Base-by-base conservation (phyloP, 2,797 vertebrate species). In the Channa striata region DNA sequence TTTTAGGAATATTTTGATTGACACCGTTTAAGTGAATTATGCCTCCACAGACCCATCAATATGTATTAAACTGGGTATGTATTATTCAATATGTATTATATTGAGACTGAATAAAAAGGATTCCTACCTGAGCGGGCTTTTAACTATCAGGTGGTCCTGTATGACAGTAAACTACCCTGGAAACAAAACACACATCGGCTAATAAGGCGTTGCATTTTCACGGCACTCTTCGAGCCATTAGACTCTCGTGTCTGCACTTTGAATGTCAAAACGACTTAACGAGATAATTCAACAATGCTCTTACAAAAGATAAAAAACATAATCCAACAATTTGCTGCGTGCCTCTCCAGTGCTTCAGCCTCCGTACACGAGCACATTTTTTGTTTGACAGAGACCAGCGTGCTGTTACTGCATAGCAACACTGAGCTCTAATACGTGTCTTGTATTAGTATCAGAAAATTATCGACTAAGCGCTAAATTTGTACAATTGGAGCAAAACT, bases 1-100 rank as follows among this genome's bases (percentile, higher is more conserved):
- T 75, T 12, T 66, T 50, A 70, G 47, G 42, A 68, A 48, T 59
- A 73, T 59, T 58, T 69, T 64, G 65, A 86, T 14, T 34, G 62
- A 60, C 67, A 30, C 40, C 34, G 25, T 50, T 70, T 73, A 39
- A 51, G 39, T 78, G 56, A 68, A 54, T 68, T 52, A 72, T 10
- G 30, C 37, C 39, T 44, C 25, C 61, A 36, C 9, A 62, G 49
- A 74, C 74, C 77, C 48, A 65, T 56, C 46, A 39, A 36, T 37
- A 73, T 44, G 48, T 68, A 74, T 65, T 51, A 80, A 80, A 64
- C 37, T 23, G 43, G 68, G 73, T 66, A 42, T 49, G 44, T 44
- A 37, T 69, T 51, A 51, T 75, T 77, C 43, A 66, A 16, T 43
- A 42, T 63, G n/a, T 43, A 42, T 63, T 17, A 56, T 20, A 56